These are phyloP conservation scores for Abrostola tripartita DNA, from an alignment of 2,888 invertebrate genomes.

Conservation along the genomic window DNA sequence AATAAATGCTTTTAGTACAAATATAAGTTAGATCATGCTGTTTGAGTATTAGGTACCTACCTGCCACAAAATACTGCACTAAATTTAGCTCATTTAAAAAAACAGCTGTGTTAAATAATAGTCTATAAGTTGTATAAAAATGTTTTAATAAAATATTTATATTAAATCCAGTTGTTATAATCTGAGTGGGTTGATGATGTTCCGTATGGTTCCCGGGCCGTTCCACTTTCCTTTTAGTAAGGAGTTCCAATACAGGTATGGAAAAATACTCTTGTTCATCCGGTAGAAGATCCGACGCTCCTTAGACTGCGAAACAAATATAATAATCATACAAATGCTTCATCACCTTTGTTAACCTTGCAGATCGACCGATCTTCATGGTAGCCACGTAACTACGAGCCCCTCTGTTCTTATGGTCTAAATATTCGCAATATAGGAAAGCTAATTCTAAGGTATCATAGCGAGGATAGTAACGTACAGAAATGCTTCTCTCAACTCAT, in stretches of 20 bases:
- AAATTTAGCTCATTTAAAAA: neutral
- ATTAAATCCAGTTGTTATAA: constrained; percentile 30
- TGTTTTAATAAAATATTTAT: constrained; percentile 52
- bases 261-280: constrained; percentile 94
- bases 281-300: constrained; percentile 90
- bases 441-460: no score
- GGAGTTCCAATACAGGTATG: constrained; percentile 95
- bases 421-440: no score
- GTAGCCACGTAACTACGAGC: no score
- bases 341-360: no score
- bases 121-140: constrained; percentile 33
- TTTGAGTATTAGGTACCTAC: no score
- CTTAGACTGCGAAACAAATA: constrained; percentile 78
- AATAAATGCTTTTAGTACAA: no score
- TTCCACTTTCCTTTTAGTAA: constrained; percentile 94
- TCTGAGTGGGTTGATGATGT: constrained; percentile 77
- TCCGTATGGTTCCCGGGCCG: constrained; percentile 90
- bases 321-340: neutral
- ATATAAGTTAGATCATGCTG: no score
- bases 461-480: neutral
- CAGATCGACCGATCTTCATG: no score
- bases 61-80: neutral
- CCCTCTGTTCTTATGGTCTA: no score
- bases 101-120: constrained; percentile 22
- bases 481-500: neutral